phyloP scores from a whole-genome alignment of 2,113 vertebrate genomes.

The Columbina picui region DNA sequence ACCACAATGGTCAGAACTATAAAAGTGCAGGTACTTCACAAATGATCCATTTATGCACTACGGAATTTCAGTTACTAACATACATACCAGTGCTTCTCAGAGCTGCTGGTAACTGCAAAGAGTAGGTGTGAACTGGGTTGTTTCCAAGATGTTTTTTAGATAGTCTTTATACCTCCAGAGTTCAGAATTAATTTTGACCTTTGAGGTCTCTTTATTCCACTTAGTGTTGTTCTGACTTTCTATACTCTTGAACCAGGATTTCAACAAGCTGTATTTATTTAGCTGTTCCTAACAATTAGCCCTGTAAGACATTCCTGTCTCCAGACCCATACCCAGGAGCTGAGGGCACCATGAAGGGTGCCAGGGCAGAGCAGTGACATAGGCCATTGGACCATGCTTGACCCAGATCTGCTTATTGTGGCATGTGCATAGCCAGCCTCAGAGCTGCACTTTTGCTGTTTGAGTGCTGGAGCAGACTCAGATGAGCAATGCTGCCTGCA shows the following conservation, averaged over 20 bases:
- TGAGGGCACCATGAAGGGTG: background rate
- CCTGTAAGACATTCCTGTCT: background rate
- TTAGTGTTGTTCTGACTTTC: background rate
- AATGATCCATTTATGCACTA: background rate
- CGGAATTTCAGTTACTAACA: background rate
- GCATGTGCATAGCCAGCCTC: rapidly evolving
- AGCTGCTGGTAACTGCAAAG: background rate
- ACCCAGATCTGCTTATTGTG: background rate
- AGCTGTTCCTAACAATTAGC: background rate
- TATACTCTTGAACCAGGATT: background rate
- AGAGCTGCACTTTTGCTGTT: background rate
- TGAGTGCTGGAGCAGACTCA: background rate
- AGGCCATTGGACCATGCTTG: background rate
- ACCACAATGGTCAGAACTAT: background rate
- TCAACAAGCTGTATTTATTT: background rate
- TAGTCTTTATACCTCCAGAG: background rate
- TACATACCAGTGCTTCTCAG: background rate
- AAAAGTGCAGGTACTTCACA: background rate
- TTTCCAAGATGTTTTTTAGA: background rate
- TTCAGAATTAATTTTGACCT: background rate
- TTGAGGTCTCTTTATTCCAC: background rate
- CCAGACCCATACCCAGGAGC: background rate
- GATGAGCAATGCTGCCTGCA: background rate
- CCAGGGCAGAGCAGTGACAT: background rate
- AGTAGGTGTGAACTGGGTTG: background rate